These are phyloP conservation scores for Periophthalmodon schlosseri DNA, from an alignment of 2,113 vertebrate species.

Conservation along the genomic window DNA sequence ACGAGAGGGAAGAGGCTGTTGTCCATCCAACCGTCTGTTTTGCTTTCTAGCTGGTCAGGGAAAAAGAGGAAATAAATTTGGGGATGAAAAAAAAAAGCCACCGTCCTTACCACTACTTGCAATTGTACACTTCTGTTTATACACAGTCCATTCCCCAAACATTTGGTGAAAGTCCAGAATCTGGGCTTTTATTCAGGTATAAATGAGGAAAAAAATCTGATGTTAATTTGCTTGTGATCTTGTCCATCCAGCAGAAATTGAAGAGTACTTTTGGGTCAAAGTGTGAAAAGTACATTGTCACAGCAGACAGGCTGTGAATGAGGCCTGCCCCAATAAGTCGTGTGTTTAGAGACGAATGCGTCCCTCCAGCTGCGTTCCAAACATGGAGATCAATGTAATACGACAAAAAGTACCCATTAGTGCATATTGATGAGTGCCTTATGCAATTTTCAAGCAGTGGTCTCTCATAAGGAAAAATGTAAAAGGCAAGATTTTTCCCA, in stretches of 20 bases:
- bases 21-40: constrained; percentile 79
- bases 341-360: constrained; percentile 77
- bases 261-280: constrained; percentile 78
- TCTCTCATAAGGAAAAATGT: constrained; percentile 77
- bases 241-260: constrained; percentile 74
- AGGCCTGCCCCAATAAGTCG: constrained; percentile 79
- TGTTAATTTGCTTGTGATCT: constrained; percentile 73
- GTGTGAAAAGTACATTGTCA: constrained; percentile 81
- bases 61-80: constrained; percentile 23
- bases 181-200: constrained; percentile 71
- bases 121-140: constrained; percentile 62
- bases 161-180: constrained; percentile 79
- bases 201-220: constrained; percentile 74
- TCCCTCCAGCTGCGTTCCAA: constrained; percentile 81
- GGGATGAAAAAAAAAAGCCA: constrained; percentile 47
- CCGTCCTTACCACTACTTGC: constrained; percentile 51
- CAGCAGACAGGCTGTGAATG: constrained; percentile 78
- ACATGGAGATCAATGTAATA: constrained; percentile 82
- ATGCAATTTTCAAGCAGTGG: constrained; percentile 84
- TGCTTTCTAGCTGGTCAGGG: constrained; percentile 75
- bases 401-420: constrained; percentile 87
- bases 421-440: constrained; percentile 88
- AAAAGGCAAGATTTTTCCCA: constrained; percentile 81
- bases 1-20: constrained; percentile 40
- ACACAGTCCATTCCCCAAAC: constrained; percentile 48